Conservation (phyloP, 1,140 invertebrate species). For the Drosophila kepulauana region DNA sequence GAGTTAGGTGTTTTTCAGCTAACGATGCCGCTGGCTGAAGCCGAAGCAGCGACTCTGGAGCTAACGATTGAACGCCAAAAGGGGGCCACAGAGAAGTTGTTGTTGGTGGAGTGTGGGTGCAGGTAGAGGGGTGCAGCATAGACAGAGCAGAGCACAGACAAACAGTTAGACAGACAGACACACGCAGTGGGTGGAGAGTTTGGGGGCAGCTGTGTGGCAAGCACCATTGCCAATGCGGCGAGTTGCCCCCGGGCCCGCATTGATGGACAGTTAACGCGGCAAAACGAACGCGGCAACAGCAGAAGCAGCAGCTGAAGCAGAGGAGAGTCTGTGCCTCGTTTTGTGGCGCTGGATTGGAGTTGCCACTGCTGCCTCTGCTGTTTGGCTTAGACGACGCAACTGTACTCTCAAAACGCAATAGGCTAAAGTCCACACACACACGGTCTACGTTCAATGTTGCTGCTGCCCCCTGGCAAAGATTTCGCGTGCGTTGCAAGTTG, state of each 20-base stretch:
- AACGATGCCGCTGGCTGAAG: slow-evolving; percentile 72
- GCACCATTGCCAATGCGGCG: slow-evolving; percentile 3
- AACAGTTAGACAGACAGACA: slow-evolving; percentile 14
- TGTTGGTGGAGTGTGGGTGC: not conserved
- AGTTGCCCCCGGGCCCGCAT: slow-evolving; percentile 62
- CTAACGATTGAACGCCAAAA: slow-evolving; percentile 21
- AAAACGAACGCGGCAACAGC: slow-evolving; percentile 78
- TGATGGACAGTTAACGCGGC: slow-evolving; percentile 83
- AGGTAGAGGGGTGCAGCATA: slow-evolving; percentile 70
- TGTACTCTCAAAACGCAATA: slow-evolving; percentile 60
- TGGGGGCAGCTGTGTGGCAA: slow-evolving; percentile 7
- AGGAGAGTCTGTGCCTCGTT: not conserved
- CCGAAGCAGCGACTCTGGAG: slow-evolving; percentile 35
- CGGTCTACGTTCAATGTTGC: slow-evolving; percentile 6
- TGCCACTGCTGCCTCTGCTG: slow-evolving; percentile 41
- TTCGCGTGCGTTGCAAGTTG: slow-evolving; percentile 81
- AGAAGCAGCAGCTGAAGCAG: too few species aligned
- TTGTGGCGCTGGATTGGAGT: slow-evolving; percentile 1
- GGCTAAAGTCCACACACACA: slow-evolving; percentile 38
- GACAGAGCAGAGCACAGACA: slow-evolving; percentile 55
- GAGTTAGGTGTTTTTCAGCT: slow-evolving; percentile 26
- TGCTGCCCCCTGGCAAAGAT: slow-evolving; percentile 66
- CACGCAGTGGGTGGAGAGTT: not conserved
- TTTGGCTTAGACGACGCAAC: slow-evolving; percentile 79
- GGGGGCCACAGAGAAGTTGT: not conserved